These are phyloP conservation scores for Macroramphosus scolopax DNA, from an alignment of 2,797 vertebrate genomes.

Conservation along the genomic window DNA sequence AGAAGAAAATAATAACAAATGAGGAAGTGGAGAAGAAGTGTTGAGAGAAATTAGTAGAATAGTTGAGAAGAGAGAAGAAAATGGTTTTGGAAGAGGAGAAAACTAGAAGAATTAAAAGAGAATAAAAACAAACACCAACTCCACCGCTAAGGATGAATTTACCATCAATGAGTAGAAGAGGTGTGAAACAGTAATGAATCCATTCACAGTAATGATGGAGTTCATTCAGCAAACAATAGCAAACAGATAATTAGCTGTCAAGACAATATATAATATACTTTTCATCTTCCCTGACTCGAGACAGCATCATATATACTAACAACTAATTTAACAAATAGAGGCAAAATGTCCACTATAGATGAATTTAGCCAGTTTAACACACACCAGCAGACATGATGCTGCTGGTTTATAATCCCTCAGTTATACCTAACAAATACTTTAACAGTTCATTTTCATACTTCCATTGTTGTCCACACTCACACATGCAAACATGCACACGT, in stretches of 20 bases:
- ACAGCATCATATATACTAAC: conserved; percentile 14
- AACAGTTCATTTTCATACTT: too few relatives aligned
- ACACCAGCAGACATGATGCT: not conserved
- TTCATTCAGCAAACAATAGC: conserved; percentile 44
- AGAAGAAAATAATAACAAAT: too few relatives aligned
- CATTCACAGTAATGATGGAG: conserved; percentile 20
- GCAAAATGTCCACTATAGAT: conserved; percentile 29
- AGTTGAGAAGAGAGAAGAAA: not conserved
- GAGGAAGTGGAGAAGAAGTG: too few relatives aligned
- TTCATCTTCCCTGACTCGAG: conserved; percentile 11
- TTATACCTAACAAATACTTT: too few relatives aligned
- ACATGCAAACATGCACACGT: too few relatives aligned
- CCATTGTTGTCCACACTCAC: too few relatives aligned
- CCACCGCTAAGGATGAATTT: too few relatives aligned
- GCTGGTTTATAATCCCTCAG: too few relatives aligned
- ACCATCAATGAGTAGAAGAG: conserved; percentile 2
- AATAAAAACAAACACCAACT: not conserved
- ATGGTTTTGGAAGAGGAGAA: not conserved
- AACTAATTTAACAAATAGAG: conserved; percentile 37
- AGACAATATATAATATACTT: conserved; percentile 22
- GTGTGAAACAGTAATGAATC: conserved; percentile 17
- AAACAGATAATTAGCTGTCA: conserved; percentile 51
- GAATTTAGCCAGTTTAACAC: conserved; percentile 17
- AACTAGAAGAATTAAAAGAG: not conserved
- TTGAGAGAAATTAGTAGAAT: too few relatives aligned